Evolutionary conservation across 2,113 vertebrate genomes (phyloP), one percentile per base, ranked within the genome.

Genomic region (Strigops habroptila): DNA sequence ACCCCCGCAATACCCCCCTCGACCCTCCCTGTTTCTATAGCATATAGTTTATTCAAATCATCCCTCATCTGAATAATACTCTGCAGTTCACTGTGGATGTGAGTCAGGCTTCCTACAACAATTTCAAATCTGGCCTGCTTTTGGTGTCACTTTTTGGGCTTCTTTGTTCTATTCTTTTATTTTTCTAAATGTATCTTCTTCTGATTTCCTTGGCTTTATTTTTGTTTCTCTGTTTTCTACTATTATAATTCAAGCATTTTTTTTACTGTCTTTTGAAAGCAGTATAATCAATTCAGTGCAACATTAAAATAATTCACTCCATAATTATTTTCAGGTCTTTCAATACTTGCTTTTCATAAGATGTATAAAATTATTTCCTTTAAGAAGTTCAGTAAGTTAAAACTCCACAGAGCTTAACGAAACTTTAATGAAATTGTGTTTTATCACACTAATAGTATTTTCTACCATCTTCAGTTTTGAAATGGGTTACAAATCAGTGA

Each of bases 281-380:
- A 70, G 7, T 73, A 6, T 69, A 82, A 82, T 91, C 62, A 91
- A 79, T 77, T 91, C 78, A 92, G 28, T 62, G 24, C 51, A 63
- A 33, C 52, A 77, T 74, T 96, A 91, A 85, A 95, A 85, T 94
- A 92, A 90, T 86, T 52, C 37, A 43, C 81, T 70, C 24, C 76
- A 46, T 86, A 91, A 94, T 90, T 94, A 92, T 85, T 55, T 96
- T 88, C 57, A 57, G 13, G 59, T 88, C 53, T 85, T 95, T 85
- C 44, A 48, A 49, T 76, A 53, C 63, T 93, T 89, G 39, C 33
- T 77, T 94, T 84, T 89, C 41, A 33, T 63, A 87, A 52, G 18
- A 76, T 53, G 24, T 70, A 49, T 25, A 55, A 82, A 93, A 52
- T 85, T 82, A 82, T 77, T 85, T 90, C 53, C 67, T 70, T 79